Evolutionary conservation across 1,140 invertebrate genomes (phyloP), one percentile per base, ranked within the genome.

Genomic region (Nymphalis io): DNA sequence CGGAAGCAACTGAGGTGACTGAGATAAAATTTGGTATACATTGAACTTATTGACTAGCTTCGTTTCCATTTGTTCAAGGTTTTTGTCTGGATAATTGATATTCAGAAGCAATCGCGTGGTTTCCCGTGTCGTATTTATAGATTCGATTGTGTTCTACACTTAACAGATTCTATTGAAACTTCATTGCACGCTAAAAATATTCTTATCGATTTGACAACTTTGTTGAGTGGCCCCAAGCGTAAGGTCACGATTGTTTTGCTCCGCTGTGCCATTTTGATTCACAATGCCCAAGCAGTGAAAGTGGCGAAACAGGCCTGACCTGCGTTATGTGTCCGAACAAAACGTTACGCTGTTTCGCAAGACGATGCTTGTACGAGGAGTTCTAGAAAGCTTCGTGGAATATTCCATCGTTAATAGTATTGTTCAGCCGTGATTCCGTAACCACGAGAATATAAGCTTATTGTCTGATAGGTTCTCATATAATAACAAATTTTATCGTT

Each of bases 381-480:
- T 68, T 82, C 78, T 87, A 87, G 87, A 89, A 88, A 88, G 82
- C 79, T 83, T 60, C 18, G 48, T 80, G 80, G 81, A 82, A 82
- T 80, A 74, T 85, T 87, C 83, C 61, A 51, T 63, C 53, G 51
- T 21, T 33, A 63, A 63, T 11, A 18, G 33, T 3, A 18, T 40
- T 53, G 10, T 59, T 61, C n/a, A 23, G 21, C 16, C 21, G 33
- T 23, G 18, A 60, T 51, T 60, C 15, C n/a, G 57, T 23, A 60
- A 60, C 27, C 23, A 60, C 39, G 16, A 46, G 44, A 8, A 20
- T 51, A 27, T 16, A 53, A 53, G 11, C 23, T 15, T 53, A 63
- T 53, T 63, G 39, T 48, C 61, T 39, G 42, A 39, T 48, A 33
- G 33, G 18, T 53, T 23, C 11, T 55, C 20, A 55, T 55, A 27